Percentiles rank a stretch among this genome's conserved stretches.
Conservation (phyloP, 1,140 invertebrate species). For the Rhopalosiphum maidis region DNA sequence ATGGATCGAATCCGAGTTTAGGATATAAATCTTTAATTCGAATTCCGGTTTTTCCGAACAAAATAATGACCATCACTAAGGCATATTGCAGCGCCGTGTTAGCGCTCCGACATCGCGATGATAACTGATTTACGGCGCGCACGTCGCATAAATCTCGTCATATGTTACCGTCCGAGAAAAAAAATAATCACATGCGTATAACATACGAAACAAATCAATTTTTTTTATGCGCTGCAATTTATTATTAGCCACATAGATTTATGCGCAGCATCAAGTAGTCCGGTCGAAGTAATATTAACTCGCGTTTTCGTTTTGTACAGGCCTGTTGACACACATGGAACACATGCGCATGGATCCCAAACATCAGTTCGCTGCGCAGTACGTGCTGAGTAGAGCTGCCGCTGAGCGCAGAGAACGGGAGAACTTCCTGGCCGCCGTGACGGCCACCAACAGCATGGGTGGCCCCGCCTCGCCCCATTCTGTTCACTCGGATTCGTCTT, state of each 20-base stretch:
- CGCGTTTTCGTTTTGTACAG: slow-evolving; percentile 65
- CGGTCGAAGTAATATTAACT: background rate
- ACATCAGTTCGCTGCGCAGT: slow-evolving; percentile 93
- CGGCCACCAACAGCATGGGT: slow-evolving; percentile 66
- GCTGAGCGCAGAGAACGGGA: slow-evolving; percentile 87
- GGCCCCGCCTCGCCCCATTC: slow-evolving; percentile 74
- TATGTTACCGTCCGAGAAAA: background rate
- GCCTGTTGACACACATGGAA: slow-evolving; percentile 91
- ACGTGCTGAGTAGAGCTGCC: slow-evolving; percentile 87
- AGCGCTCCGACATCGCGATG: background rate
- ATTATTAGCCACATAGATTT: background rate
- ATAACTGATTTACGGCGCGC: background rate
- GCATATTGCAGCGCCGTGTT: background rate
- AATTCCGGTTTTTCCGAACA: background rate
- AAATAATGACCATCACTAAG: background rate
- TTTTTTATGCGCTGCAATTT: background rate
- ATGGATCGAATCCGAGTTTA: background rate
- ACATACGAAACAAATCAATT: background rate
- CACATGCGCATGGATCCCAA: slow-evolving; percentile 97
- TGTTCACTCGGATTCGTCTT: slow-evolving; percentile 79
- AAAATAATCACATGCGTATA: background rate
- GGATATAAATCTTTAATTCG: background rate
- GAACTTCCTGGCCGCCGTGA: slow-evolving; percentile 74
- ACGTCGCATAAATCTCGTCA: background rate
- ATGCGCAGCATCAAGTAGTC: background rate